Evolutionary conservation across 2,113 vertebrate genomes (phyloP), one percentile per base, ranked within the genome.

Genomic region (Tringa solitaria): DNA sequence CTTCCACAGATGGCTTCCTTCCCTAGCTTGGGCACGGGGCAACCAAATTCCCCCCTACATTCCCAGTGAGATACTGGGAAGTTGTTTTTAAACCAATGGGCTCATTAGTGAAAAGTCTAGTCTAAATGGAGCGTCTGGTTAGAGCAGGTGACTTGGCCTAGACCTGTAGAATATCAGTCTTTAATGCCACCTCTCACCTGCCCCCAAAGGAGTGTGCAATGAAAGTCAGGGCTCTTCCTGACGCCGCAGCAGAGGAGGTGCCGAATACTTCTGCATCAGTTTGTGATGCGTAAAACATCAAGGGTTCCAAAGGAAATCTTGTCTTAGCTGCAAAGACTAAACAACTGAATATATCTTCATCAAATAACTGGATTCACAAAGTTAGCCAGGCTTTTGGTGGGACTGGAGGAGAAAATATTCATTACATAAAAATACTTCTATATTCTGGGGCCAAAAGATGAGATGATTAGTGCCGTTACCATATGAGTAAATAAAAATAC

Each of bases 151-250:
- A 17, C 30, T 19, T 13, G 19, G 46, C 32, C 15, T 4, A 16
- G 43, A 3, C 11, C 41, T 27, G 28, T 16, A 3, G 3, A 2
- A 5, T 4, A 2, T 10, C 10, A 0, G 35, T 23, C 21, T 18
- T 8, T 9, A 30, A 14, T 2, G 37, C 14, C 39, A 3, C 23
- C 23, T n/a, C 2, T 9, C 22, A 6, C 39, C 13, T 6, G 64
- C n/a, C 16, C 3, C 2, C 2, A 20, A 7, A 28, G 45, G 16
- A 41, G 14, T 3, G 6, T 1, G 4, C 41, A 1, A 1, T 6
- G 2, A 4, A 9, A 17, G 5, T 2, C 2, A 12, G 35, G 26
- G 60, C 9, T 17, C 45, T 4, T 43, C 41, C 63, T 35, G 48
- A 7, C 0, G 9, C 68, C 2, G 6, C 16, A 10, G 50, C 10